Percentiles rank a stretch among this genome's conserved stretches.
Conservation (phyloP, 2,113 vertebrate genomes). For the Trematomus loennbergii region DNA sequence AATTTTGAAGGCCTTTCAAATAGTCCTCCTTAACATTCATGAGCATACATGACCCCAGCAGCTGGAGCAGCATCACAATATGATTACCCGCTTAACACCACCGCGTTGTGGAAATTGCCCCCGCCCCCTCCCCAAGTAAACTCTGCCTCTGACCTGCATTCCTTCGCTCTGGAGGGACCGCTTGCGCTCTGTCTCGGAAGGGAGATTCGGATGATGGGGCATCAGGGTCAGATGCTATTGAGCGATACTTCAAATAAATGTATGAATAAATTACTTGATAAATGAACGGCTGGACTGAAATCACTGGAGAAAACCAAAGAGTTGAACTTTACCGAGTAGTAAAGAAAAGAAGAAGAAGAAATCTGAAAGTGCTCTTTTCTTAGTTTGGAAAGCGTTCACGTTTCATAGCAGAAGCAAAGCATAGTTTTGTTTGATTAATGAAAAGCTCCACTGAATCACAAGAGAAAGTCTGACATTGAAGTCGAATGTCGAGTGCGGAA, state of each 20-base stretch:
- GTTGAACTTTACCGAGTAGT: slow-evolving; percentile 58
- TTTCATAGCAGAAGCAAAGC: slow-evolving; percentile 22
- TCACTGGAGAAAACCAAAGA: slow-evolving; percentile 64
- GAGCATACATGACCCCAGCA: slow-evolving; percentile 76
- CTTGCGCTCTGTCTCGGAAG: slow-evolving; percentile 65
- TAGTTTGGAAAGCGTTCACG: slow-evolving; percentile 26
- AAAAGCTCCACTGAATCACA: slow-evolving; percentile 30
- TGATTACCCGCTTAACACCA: slow-evolving; percentile 74
- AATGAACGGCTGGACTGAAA: slow-evolving; percentile 68
- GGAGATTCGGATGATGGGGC: slow-evolving; percentile 70
- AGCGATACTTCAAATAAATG: slow-evolving; percentile 77
- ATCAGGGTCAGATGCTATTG: slow-evolving; percentile 77
- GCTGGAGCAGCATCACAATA: slow-evolving; percentile 66
- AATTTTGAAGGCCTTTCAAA: slow-evolving; percentile 76
- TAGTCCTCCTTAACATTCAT: slow-evolving; percentile 79
- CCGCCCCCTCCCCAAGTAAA: slow-evolving; percentile 65
- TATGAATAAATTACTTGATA: slow-evolving; percentile 78
- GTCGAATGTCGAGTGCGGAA: slow-evolving; percentile 4
- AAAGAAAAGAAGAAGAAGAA: slow-evolving; percentile 8
- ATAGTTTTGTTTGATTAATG: slow-evolving; percentile 35
- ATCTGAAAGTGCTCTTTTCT: slow-evolving; percentile 41
- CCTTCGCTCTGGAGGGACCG: slow-evolving; percentile 70
- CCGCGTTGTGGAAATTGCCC: slow-evolving; percentile 64
- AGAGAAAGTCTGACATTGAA: slow-evolving; percentile 16
- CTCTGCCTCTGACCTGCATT: slow-evolving; percentile 79